phyloP scores from a whole-genome alignment of 1,140 invertebrate species.

The Drosophila grimshawi region DNA sequence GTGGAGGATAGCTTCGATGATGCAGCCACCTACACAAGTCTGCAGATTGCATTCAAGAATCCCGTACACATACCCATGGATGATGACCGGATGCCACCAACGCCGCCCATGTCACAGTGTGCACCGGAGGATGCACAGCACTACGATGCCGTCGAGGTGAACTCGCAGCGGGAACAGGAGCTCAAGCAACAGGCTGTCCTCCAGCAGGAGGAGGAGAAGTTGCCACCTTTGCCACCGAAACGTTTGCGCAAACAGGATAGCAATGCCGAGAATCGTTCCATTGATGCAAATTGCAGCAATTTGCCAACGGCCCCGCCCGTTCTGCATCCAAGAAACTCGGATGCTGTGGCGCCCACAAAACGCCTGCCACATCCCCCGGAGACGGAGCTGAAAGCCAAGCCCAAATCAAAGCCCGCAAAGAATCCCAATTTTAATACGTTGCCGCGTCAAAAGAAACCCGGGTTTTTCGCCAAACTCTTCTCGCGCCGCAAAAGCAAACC shows the following conservation, averaged over 20 bases:
- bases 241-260: constrained; percentile 88
- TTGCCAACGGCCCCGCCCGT: constrained; percentile 66
- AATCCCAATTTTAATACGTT: constrained; percentile 84
- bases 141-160: constrained; percentile 76
- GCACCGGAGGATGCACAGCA: constrained; percentile 66
- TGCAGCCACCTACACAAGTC: constrained; percentile 91
- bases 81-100: constrained; percentile 73
- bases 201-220: constrained; percentile 85
- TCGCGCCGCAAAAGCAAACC: constrained; percentile 85
- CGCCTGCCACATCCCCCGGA: constrained; percentile 79
- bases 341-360: constrained; percentile 82
- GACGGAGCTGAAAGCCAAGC: constrained; percentile 65
- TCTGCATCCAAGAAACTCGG: constrained; percentile 56
- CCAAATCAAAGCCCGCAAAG: constrained; percentile 60
- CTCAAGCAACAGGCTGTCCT: constrained; percentile 10
- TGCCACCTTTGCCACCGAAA: constrained; percentile 92
- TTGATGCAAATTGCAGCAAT: constrained; percentile 62
- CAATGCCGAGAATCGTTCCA: constrained; percentile 73
- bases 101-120: constrained; percentile 75
- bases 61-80: constrained; percentile 87
- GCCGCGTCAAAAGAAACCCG: constrained; percentile 87
- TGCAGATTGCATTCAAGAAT: constrained; percentile 94
- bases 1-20: constrained; percentile 89
- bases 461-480: constrained; percentile 89
- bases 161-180: constrained; percentile 63